phyloP scores from a whole-genome alignment of 2,888 invertebrate species.

The Leptothorax acervorum region DNA sequence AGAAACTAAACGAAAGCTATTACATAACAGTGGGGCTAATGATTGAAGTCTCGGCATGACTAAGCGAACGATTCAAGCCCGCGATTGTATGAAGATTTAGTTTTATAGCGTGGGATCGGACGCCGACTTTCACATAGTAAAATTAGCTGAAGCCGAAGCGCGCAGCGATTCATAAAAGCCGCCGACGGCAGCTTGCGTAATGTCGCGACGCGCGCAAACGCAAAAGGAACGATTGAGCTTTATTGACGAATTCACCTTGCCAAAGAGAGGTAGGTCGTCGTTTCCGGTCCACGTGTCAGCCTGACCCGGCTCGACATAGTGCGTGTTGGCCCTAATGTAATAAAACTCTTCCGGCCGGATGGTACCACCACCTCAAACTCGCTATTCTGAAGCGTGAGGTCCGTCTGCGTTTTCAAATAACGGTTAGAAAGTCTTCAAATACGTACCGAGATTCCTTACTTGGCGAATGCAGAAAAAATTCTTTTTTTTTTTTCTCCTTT shows the following conservation, averaged over 20 bases:
- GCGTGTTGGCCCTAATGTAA: conserved; percentile 42
- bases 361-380: conserved; percentile 9
- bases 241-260: conserved; percentile 69
- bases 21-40: conserved; percentile 56
- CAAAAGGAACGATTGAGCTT: conserved; percentile 58
- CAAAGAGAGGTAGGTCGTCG: conserved; percentile 72
- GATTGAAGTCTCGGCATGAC: conserved; percentile 65
- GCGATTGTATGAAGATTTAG: conserved; percentile 62
- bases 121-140: conserved; percentile 73
- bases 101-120: conserved; percentile 70
- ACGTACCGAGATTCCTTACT: conserved; percentile 48
- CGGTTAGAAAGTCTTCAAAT: conserved; percentile 39
- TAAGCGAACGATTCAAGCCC: conserved; percentile 43
- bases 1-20: conserved; percentile 67
- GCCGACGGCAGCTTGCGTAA: conserved; percentile 65
- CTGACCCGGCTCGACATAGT: conserved; percentile 61
- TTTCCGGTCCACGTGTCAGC: conserved; percentile 73
- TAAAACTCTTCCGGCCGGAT: conserved; percentile 48
- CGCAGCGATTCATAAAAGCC: conserved; percentile 68
- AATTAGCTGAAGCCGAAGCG: conserved; percentile 66
- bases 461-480: conserved; percentile 19
- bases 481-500: background rate
- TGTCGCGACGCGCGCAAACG: conserved; percentile 48
- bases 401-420: conserved; percentile 32
- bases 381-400: conserved; percentile 1